phyloP scores from a whole-genome alignment of 2,888 invertebrate genomes.

The Drosophila histrio region DNA sequence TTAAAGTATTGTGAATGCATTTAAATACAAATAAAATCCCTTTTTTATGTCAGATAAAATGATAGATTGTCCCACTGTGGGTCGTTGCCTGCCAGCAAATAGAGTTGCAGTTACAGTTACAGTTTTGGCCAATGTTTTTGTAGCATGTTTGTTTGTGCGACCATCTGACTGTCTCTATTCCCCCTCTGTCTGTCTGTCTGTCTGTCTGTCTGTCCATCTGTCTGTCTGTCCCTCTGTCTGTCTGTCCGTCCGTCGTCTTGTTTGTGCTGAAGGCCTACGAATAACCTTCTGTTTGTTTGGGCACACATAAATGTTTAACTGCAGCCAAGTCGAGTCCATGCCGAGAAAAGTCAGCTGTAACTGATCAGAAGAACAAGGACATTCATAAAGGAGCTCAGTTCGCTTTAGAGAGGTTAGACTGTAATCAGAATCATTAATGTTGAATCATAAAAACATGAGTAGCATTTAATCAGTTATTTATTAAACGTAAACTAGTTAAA shows the following conservation, averaged over 20 bases:
- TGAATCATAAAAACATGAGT: too few relatives aligned
- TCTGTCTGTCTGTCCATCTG: background rate
- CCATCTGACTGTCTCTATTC: slow-evolving; percentile 10
- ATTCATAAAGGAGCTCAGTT: background rate
- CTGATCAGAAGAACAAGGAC: background rate
- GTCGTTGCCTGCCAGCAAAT: slow-evolving; percentile 11
- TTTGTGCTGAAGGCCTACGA: slow-evolving; percentile 6
- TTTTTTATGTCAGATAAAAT: background rate
- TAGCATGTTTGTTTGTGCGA: slow-evolving; percentile 44
- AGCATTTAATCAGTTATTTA: too few relatives aligned
- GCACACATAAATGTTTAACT: slow-evolving; percentile 69
- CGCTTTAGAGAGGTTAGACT: background rate
- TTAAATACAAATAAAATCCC: too few relatives aligned
- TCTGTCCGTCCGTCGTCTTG: background rate
- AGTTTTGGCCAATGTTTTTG: slow-evolving; percentile 48
- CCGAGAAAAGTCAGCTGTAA: background rate
- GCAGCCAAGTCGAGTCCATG: slow-evolving; percentile 18
- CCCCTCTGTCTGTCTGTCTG: background rate
- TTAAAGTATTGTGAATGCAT: too few relatives aligned
- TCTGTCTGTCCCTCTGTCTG: background rate
- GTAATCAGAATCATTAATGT: background rate
- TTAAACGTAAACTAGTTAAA: too few relatives aligned
- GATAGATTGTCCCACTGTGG: background rate
- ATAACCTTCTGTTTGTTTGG: slow-evolving; percentile 54
- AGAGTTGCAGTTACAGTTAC: slow-evolving; percentile 25